phyloP scores from a whole-genome alignment of 2,797 vertebrate species.

The Aldrovandia affinis region DNA sequence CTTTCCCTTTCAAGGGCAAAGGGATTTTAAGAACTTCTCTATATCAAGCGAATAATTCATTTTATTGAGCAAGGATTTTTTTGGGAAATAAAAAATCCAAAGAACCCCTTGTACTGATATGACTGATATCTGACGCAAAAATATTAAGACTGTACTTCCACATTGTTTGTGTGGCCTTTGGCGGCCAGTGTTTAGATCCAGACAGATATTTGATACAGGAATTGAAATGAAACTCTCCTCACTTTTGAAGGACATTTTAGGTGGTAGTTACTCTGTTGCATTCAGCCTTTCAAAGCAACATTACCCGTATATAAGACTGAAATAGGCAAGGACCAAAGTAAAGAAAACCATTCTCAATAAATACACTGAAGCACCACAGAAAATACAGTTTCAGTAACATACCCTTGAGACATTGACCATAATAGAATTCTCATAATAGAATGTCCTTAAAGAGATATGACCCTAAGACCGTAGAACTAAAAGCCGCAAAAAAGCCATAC shows the following conservation, averaged over 20 bases:
- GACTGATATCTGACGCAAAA: too few species aligned
- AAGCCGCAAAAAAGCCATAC: constrained; percentile 22
- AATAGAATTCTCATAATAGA: constrained; percentile 17
- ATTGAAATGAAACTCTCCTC: too few species aligned
- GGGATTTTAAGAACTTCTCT: background rate
- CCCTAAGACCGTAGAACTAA: background rate
- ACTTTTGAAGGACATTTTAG: too few species aligned
- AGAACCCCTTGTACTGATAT: too few species aligned
- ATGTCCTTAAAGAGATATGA: constrained; percentile 30
- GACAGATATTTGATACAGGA: too few species aligned
- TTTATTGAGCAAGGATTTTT: too few species aligned
- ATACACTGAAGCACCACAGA: background rate
- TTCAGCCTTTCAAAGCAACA: background rate
- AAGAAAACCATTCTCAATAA: background rate
- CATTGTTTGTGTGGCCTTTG: background rate
- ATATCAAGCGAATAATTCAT: too few species aligned
- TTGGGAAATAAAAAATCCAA: too few species aligned
- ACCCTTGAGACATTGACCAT: constrained; percentile 18
- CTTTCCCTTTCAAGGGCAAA: background rate
- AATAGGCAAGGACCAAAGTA: too few species aligned
- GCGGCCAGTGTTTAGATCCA: background rate
- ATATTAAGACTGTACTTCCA: too few species aligned
- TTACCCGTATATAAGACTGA: too few species aligned
- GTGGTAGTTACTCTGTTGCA: background rate
- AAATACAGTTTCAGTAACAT: constrained; percentile 17